These are phyloP conservation scores for Lordiphosa stackelbergi DNA, from an alignment of 1,140 invertebrate genomes.

Conservation along the genomic window DNA sequence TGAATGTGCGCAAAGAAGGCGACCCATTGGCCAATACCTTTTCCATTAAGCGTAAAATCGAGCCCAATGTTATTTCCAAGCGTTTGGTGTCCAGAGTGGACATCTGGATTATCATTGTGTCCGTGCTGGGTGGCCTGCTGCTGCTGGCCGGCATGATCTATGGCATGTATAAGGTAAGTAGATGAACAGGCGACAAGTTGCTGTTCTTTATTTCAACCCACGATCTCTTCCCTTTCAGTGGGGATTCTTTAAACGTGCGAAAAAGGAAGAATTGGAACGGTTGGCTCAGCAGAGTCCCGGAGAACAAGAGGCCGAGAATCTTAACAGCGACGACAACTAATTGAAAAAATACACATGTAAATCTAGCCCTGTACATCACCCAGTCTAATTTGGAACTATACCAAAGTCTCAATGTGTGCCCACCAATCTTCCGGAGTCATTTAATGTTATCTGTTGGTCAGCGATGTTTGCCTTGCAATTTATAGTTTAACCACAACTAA, in stretches of 20 bases:
- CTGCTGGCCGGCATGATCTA: conserved; percentile 58
- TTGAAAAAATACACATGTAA: no score
- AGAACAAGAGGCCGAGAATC: conserved; percentile 68
- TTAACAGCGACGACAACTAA: conserved; percentile 57
- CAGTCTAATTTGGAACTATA: no score
- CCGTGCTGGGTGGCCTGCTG: conserved; percentile 63
- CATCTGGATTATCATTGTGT: conserved; percentile 66
- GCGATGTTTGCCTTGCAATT: no score
- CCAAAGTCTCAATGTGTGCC: no score
- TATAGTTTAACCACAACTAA: no score
- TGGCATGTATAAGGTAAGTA: conserved; percentile 63
- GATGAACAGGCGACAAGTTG: background rate
- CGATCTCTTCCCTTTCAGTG: conserved; percentile 22
- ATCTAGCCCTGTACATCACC: no score
- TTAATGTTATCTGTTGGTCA: no score
- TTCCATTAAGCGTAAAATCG: conserved; percentile 49
- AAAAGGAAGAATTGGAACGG: conserved; percentile 66
- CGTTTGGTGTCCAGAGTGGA: conserved; percentile 44
- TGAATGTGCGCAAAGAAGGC: conserved; percentile 56
- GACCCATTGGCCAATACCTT: conserved; percentile 45
- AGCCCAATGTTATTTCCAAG: conserved; percentile 71
- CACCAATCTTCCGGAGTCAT: no score
- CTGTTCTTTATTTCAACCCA: background rate
- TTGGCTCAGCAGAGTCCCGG: conserved; percentile 54
- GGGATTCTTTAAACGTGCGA: conserved; percentile 71